These are phyloP conservation scores for Saccostrea cuccullata DNA, from an alignment of 1,140 invertebrate species.

Conservation along the genomic window DNA sequence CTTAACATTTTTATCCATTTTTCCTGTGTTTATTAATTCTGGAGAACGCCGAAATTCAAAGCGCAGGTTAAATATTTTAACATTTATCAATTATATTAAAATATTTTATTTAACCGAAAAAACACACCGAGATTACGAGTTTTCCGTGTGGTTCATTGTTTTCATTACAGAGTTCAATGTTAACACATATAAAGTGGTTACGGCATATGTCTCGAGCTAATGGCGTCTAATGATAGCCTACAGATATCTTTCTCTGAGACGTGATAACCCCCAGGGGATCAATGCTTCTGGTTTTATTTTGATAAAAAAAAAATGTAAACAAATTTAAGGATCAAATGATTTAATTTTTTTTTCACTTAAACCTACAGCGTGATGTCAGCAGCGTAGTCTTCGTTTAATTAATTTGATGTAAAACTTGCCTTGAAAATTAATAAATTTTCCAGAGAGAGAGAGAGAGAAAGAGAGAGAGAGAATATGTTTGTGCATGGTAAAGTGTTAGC, in stretches of 20 bases:
- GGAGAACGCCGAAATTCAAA: too few relatives aligned
- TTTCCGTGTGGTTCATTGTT: neutral
- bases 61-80: too few relatives aligned
- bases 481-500: too few relatives aligned
- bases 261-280: neutral
- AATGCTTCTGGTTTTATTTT: neutral
- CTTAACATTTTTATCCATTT: too few relatives aligned
- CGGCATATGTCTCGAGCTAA: slow-evolving; percentile 12
- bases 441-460: too few relatives aligned
- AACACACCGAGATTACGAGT: neutral
- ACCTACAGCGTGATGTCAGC: neutral
- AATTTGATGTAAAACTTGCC: too few relatives aligned
- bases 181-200: neutral
- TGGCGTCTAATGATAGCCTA: neutral
- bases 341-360: slow-evolving; percentile 6
- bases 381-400: too few relatives aligned
- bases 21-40: too few relatives aligned
- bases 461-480: too few relatives aligned
- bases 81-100: too few relatives aligned
- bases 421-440: too few relatives aligned
- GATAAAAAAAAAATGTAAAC: neutral
- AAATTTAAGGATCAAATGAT: slow-evolving; percentile 71
- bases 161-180: neutral
- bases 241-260: neutral
- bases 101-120: too few relatives aligned